Evolutionary conservation across 2,888 invertebrate species (phyloP).

Genomic region (Drosophila recens): DNA sequence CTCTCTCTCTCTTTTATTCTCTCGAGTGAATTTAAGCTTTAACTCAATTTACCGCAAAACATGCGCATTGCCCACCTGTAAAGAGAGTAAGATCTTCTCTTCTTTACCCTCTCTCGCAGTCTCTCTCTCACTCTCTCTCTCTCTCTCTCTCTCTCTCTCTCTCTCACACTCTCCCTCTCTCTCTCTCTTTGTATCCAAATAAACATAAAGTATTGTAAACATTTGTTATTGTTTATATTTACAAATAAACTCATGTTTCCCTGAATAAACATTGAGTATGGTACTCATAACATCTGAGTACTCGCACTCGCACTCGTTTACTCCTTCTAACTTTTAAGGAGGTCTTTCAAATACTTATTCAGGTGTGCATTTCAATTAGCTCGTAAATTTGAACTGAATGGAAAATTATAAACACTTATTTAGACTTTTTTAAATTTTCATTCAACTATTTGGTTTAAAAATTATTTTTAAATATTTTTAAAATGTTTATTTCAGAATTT

Average conservation of each 20-base stretch:
- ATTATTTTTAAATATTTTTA: conserved; percentile 2
- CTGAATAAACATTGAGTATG: conserved; percentile 36
- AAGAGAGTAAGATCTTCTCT: conserved; percentile 23
- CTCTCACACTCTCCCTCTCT: too few relatives aligned
- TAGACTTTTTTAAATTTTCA: neutral
- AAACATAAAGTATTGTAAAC: conserved; percentile 47
- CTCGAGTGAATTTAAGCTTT: conserved; percentile 29
- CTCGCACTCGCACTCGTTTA: neutral
- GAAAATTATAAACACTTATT: neutral
- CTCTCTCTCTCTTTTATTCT: neutral
- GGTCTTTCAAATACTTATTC: conserved; percentile 8
- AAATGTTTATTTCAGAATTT: neutral
- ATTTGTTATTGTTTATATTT: conserved; percentile 77
- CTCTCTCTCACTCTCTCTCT: conserved; percentile 18
- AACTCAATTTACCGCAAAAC: conserved; percentile 60
- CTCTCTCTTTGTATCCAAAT: conserved; percentile 2
- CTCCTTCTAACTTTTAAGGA: neutral
- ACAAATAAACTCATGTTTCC: conserved; percentile 57
- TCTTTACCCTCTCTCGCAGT: too few relatives aligned
- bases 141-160: conserved; percentile 15
- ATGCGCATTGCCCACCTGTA: conserved; percentile 76
- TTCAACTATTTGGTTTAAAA: neutral
- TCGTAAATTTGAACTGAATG: conserved; percentile 41
- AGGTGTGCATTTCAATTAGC: conserved; percentile 12
- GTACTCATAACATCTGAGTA: conserved; percentile 2